Conservation (phyloP, 2,797 vertebrate species). For the Ispidina picta region DNA sequence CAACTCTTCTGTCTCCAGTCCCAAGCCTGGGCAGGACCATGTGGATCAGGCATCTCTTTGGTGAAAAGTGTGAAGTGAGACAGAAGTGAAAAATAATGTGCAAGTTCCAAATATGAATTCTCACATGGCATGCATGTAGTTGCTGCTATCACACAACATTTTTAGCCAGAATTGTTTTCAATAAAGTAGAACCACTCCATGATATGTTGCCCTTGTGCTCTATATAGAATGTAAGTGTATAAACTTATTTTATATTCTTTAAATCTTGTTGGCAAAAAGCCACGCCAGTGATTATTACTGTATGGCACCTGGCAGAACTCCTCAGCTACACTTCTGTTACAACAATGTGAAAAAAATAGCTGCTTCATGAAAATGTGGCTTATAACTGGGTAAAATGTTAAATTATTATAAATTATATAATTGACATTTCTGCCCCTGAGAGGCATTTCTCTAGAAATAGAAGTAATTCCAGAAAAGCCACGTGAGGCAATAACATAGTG, state of each 20-base stretch:
- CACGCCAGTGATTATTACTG: background rate
- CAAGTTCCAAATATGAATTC: background rate
- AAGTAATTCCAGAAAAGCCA: background rate
- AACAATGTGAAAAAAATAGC: background rate
- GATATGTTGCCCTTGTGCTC: background rate
- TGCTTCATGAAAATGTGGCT: background rate
- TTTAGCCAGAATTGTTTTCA: background rate
- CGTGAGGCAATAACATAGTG: background rate
- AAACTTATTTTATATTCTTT: background rate
- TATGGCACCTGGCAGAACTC: background rate
- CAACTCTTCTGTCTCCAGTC: background rate
- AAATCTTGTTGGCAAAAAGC: background rate
- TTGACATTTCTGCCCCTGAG: background rate
- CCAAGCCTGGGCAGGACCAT: background rate
- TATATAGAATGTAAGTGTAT: background rate
- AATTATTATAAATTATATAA: background rate
- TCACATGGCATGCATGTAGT: background rate
- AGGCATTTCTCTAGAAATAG: background rate
- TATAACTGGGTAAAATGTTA: background rate
- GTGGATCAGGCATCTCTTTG: background rate
- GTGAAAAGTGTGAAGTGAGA: background rate
- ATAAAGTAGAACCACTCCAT: background rate
- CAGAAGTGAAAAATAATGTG: background rate
- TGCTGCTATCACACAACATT: background rate
- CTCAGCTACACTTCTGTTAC: background rate